phyloP scores from a whole-genome alignment of 2,888 invertebrate species.

The Phrixothrix hirtus region DNA sequence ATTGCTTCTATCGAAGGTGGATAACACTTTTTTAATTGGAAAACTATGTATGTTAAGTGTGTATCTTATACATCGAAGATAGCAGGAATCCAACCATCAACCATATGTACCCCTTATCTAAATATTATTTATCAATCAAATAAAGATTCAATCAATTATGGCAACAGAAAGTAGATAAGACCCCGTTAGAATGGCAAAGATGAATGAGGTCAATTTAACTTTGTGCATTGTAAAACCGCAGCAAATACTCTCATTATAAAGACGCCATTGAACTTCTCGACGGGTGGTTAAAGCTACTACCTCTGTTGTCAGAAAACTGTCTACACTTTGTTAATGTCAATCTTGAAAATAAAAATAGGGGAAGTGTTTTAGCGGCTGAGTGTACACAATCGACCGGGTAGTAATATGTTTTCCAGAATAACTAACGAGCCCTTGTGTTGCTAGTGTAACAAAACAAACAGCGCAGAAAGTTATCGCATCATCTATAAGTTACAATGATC shows the following conservation, averaged over 20 bases:
- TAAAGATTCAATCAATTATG: slow-evolving; percentile 1
- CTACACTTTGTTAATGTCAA: slow-evolving; percentile 45
- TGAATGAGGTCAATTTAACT: slow-evolving; percentile 21
- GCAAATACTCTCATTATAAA: slow-evolving; percentile 37
- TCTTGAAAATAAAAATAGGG: slow-evolving; percentile 6
- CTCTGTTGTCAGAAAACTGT: slow-evolving; percentile 46
- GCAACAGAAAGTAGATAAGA: not conserved
- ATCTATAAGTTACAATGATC: slow-evolving; percentile 44
- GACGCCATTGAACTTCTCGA: slow-evolving; percentile 23
- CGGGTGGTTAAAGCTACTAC: slow-evolving; percentile 37
- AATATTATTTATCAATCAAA: slow-evolving; percentile 10
- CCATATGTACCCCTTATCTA: not conserved
- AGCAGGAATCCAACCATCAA: not conserved
- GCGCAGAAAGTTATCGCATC: slow-evolving; percentile 43
- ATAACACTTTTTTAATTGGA: slow-evolving; percentile 6
- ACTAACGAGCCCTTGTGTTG: slow-evolving; percentile 20
- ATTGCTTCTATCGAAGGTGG: not conserved
- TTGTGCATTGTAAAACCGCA: slow-evolving; percentile 23
- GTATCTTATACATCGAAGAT: slow-evolving; percentile 2
- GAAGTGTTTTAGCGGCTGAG: not conserved
- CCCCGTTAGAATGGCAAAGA: slow-evolving; percentile 9
- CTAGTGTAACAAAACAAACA: slow-evolving; percentile 31
- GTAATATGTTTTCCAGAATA: slow-evolving; percentile 1
- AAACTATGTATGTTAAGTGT: slow-evolving; percentile 3
- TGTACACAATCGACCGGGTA: not conserved